A percentile compares a stretch with the other conserved stretches of the same genome.
Evolutionary conservation across 2,113 vertebrate species (phyloP).

Genomic region (Takifugu bimaculatus): DNA sequence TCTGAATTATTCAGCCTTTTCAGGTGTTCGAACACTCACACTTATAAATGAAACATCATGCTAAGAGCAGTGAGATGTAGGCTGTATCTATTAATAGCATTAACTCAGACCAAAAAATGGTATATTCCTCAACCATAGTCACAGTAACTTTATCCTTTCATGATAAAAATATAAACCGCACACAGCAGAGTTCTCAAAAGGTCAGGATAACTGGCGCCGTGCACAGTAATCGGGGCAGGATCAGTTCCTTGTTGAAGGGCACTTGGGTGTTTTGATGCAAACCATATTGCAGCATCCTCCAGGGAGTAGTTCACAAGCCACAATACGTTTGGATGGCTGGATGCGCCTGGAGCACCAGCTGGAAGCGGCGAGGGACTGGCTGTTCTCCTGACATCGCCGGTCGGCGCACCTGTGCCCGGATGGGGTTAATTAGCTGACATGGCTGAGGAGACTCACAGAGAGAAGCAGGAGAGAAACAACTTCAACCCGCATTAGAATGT

Average conservation of each 20-base stretch:
- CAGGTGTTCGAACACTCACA: slow-evolving; percentile 20
- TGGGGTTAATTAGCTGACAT: slow-evolving; percentile 32
- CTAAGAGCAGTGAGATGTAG: not conserved
- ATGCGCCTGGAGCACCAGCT: slow-evolving; percentile 35
- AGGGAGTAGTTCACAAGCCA: slow-evolving; percentile 37
- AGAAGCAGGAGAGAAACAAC: not conserved
- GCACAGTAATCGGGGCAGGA: slow-evolving; percentile 24
- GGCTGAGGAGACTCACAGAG: not conserved
- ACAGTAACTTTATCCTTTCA: not conserved
- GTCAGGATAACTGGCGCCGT: slow-evolving; percentile 26
- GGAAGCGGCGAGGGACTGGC: slow-evolving; percentile 23
- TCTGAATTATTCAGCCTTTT: slow-evolving; percentile 42
- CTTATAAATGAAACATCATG: slow-evolving; percentile 12
- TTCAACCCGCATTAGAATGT: not conserved
- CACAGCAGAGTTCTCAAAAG: slow-evolving; percentile 23
- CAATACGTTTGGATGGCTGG: slow-evolving; percentile 35
- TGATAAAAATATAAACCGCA: slow-evolving; percentile 12
- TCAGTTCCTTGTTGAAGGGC: slow-evolving; percentile 49
- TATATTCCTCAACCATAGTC: not conserved
- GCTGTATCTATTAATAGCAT: not conserved
- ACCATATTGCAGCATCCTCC: slow-evolving; percentile 42
- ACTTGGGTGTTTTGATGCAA: slow-evolving; percentile 48
- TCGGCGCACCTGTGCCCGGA: slow-evolving; percentile 34
- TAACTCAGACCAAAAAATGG: not conserved
- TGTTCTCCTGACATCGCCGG: slow-evolving; percentile 34